Conservation (phyloP, 2,797 vertebrate species). For the Hylomyscus alleni region DNA sequence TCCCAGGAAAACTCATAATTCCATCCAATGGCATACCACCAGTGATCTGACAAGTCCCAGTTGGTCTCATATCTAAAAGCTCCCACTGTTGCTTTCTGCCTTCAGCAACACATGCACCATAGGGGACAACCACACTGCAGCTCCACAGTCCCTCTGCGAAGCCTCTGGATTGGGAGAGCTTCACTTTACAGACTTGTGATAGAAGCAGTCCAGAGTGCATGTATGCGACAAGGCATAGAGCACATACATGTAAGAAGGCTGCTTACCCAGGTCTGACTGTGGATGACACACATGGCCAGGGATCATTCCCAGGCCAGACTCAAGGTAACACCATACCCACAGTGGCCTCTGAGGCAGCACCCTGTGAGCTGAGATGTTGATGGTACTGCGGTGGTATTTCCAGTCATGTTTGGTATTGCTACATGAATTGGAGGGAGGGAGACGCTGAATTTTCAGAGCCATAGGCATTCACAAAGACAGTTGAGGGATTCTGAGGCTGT, state of each 20-base stretch:
- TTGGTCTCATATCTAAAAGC: neutral
- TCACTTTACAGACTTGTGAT: neutral
- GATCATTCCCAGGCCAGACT: neutral
- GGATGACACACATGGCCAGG: neutral
- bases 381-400: no score
- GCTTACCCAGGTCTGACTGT: neutral
- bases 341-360: neutral
- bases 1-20: neutral
- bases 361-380: neutral
- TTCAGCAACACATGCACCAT: neutral
- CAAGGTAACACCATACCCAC: no score
- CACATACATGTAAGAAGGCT: neutral
- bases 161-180: no score
- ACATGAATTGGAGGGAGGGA: fast-evolving
- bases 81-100: neutral
- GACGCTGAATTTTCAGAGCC: neutral
- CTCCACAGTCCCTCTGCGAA: no score
- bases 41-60: neutral
- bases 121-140: neutral
- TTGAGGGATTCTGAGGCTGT: fast-evolving
- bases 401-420: neutral
- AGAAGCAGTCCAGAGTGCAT: no score
- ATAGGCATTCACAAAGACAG: fast-evolving
- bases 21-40: neutral
- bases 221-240: no score